Conservation (phyloP, 2,888 invertebrate species). For the Sinohyriopsis cumingii region DNA sequence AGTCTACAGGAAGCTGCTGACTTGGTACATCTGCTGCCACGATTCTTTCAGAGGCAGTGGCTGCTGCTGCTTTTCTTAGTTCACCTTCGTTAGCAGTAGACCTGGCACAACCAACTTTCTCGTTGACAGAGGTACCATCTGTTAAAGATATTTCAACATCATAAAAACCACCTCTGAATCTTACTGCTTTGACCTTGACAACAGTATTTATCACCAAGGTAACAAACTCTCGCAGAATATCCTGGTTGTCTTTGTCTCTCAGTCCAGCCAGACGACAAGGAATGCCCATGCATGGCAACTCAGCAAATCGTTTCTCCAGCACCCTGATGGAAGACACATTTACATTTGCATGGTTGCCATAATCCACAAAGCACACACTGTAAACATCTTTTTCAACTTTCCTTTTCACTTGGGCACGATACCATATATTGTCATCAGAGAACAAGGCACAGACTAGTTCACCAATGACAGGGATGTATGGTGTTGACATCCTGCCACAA, state of each 20-base stretch:
- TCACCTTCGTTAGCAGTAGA: not conserved
- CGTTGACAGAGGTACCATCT: constrained; percentile 18
- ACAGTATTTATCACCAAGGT: constrained; percentile 7
- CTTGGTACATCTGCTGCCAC: too few relatives aligned
- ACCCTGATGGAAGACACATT: constrained; percentile 25
- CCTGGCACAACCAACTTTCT: constrained; percentile 17
- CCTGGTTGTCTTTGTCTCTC: constrained; percentile 8
- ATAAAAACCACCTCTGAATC: constrained; percentile 10
- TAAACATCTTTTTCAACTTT: constrained; percentile 24
- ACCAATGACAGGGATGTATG: constrained; percentile 32
- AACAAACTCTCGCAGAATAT: constrained; percentile 10
- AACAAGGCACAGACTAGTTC: constrained; percentile 47
- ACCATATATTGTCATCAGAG: constrained; percentile 50
- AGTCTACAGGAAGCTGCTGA: too few relatives aligned
- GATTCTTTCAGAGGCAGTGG: too few relatives aligned
- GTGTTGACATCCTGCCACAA: constrained; percentile 3
- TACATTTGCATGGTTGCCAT: constrained; percentile 58
- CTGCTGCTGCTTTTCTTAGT: too few relatives aligned
- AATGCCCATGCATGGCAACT: constrained; percentile 45
- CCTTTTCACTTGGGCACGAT: constrained; percentile 42
- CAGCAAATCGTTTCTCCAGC: constrained; percentile 26
- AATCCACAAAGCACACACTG: constrained; percentile 64
- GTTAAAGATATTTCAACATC: constrained; percentile 6
- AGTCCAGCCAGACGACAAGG: constrained; percentile 34
- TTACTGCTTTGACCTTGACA: constrained; percentile 18